These are phyloP conservation scores for Lepidiolamprologus cunningtoni DNA, from an alignment of 2,113 vertebrate species.

Conservation along the genomic window DNA sequence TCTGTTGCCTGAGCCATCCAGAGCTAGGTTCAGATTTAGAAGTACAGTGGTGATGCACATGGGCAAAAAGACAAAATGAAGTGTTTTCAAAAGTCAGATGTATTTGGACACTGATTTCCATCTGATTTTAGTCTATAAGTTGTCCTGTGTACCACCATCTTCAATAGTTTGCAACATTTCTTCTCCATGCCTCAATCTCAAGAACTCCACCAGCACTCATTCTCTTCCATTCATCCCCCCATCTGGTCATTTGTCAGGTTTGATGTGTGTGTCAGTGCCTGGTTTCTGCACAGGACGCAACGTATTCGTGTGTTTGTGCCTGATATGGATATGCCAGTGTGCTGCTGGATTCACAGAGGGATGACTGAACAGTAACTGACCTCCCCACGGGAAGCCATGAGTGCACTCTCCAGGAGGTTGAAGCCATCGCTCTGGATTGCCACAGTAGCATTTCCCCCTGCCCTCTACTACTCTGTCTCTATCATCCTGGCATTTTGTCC, in stretches of 20 bases:
- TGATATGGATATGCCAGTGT: background rate
- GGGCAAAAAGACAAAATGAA: background rate
- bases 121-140: background rate
- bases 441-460: slow-evolving; percentile 3
- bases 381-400: background rate
- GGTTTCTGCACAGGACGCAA: background rate
- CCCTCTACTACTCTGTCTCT: background rate
- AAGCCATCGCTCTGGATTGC: background rate
- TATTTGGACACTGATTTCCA: background rate
- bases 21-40: background rate
- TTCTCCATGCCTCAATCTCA: slow-evolving; percentile 12
- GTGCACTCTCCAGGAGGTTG: background rate
- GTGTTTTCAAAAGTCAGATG: background rate
- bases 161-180: background rate
- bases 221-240: slow-evolving; percentile 21
- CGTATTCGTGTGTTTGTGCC: background rate
- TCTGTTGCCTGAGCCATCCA: background rate
- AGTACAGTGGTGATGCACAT: background rate
- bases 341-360: background rate
- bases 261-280: slow-evolving; percentile 11
- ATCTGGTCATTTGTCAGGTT: slow-evolving; percentile 11
- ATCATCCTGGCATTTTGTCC: slow-evolving; percentile 21
- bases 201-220: slow-evolving; percentile 26
- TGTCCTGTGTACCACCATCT: slow-evolving; percentile 17
- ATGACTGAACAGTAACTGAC: background rate